A percentile compares a stretch with the other conserved stretches of the same genome.
These are phyloP conservation scores for Hofmannophila pseudospretella DNA, from an alignment of 2,888 invertebrate genomes.

Conservation along the genomic window DNA sequence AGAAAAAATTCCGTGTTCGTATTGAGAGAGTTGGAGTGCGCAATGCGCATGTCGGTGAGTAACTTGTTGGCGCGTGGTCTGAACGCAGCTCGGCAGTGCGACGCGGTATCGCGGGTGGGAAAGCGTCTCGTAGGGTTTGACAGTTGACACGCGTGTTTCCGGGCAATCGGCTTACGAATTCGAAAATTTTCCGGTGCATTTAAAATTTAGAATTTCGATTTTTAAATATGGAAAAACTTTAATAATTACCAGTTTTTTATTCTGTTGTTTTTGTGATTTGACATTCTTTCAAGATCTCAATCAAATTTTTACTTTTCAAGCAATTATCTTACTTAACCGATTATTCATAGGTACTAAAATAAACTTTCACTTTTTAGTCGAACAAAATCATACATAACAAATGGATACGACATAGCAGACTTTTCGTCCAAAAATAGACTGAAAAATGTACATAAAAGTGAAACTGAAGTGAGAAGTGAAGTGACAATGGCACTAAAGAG, in stretches of 20 bases:
- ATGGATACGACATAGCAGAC: constrained; percentile 35
- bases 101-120: constrained; percentile 49
- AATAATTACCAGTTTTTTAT: too few species aligned
- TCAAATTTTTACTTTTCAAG: too few species aligned
- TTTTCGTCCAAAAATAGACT: constrained; percentile 16
- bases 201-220: constrained; percentile 2
- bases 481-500: constrained; percentile 50
- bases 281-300: too few species aligned
- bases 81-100: constrained; percentile 57
- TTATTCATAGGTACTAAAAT: too few species aligned
- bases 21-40: constrained; percentile 33
- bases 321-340: too few species aligned
- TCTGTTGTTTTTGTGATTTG: too few species aligned
- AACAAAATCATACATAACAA: too few species aligned
- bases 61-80: constrained; percentile 66
- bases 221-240: too few species aligned
- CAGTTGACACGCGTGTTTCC: constrained; percentile 24
- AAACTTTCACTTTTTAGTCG: too few species aligned
- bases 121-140: constrained; percentile 15
- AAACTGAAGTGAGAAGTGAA: constrained; percentile 40
- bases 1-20: constrained; percentile 24
- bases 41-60: constrained; percentile 71
- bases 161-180: constrained; percentile 33
- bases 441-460: constrained; percentile 57
- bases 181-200: constrained; percentile 20